Conservation (phyloP, 2,113 vertebrate species). For the Tragulus kanchil region DNA sequence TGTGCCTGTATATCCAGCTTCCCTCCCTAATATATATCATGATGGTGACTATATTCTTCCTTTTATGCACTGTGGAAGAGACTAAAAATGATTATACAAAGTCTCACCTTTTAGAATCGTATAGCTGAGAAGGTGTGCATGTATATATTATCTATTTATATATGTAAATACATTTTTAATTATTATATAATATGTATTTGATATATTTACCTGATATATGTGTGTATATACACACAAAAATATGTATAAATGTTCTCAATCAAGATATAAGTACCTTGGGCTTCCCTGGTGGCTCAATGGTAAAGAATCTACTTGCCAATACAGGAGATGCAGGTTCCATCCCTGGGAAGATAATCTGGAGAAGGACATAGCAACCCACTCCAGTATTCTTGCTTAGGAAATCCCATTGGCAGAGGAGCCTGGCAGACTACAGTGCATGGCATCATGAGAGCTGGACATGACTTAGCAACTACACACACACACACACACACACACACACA, state of each 20-base stretch:
- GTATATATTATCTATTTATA: not conserved
- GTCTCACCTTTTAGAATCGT: not conserved
- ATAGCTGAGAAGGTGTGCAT: not conserved
- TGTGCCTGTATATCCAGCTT: not conserved
- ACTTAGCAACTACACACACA: not conserved
- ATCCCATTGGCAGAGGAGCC: not conserved
- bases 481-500: not conserved
- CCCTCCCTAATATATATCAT: not conserved
- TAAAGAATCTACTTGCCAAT: not conserved
- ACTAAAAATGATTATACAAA: not conserved
- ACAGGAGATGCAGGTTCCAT: not conserved
- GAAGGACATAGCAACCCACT: not conserved
- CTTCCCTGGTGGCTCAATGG: not conserved
- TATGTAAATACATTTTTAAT: slow-evolving; percentile 19
- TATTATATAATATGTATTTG: not conserved
- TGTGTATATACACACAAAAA: not conserved
- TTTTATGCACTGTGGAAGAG: not conserved
- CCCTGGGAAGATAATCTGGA: not conserved
- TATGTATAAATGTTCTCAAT: not conserved
- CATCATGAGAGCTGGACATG: not conserved
- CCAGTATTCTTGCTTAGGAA: not conserved
- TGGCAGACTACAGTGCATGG: not conserved
- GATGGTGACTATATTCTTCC: not conserved
- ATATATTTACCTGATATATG: not conserved
- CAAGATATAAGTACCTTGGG: not conserved